These are phyloP conservation scores for Meganola albula DNA, from an alignment of 2,888 invertebrate species.

Conservation along the genomic window DNA sequence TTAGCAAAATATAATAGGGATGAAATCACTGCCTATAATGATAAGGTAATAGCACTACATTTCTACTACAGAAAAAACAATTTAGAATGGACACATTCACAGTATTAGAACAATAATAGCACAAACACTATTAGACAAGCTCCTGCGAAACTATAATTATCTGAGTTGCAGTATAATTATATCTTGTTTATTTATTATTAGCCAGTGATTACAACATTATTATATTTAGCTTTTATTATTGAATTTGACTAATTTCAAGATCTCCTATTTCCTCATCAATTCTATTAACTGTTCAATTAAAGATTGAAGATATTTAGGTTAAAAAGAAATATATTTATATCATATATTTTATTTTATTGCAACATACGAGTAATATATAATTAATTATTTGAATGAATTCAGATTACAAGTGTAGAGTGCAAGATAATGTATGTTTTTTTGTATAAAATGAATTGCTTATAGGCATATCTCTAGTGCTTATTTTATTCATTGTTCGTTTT, in stretches of 20 bases:
- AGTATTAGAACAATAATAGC: too few relatives aligned
- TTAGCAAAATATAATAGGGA: slow-evolving; percentile 23
- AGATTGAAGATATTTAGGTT: slow-evolving; percentile 39
- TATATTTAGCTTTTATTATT: slow-evolving; percentile 24
- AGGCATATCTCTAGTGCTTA: slow-evolving; percentile 36
- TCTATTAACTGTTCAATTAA: slow-evolving; percentile 40
- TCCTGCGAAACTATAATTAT: not conserved
- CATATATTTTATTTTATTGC: slow-evolving; percentile 57
- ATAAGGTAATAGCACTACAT: too few relatives aligned
- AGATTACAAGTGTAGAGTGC: slow-evolving; percentile 48
- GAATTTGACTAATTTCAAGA: slow-evolving; percentile 36
- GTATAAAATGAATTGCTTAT: slow-evolving; percentile 50
- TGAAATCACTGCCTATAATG: slow-evolving; percentile 9
- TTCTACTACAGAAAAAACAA: too few relatives aligned
- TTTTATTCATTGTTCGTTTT: slow-evolving; percentile 37
- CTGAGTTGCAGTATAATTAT: not conserved
- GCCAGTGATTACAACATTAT: slow-evolving; percentile 30
- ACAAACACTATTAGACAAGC: too few relatives aligned
- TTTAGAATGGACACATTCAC: too few relatives aligned
- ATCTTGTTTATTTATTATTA: slow-evolving; percentile 16
- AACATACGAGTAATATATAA: slow-evolving; percentile 64
- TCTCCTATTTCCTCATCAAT: slow-evolving; percentile 39
- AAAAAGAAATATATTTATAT: slow-evolving; percentile 59
- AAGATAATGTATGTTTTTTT: slow-evolving; percentile 42
- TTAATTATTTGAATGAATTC: slow-evolving; percentile 62